Conservation (phyloP, 2,888 invertebrate species). For the Gortyna flavago region DNA sequence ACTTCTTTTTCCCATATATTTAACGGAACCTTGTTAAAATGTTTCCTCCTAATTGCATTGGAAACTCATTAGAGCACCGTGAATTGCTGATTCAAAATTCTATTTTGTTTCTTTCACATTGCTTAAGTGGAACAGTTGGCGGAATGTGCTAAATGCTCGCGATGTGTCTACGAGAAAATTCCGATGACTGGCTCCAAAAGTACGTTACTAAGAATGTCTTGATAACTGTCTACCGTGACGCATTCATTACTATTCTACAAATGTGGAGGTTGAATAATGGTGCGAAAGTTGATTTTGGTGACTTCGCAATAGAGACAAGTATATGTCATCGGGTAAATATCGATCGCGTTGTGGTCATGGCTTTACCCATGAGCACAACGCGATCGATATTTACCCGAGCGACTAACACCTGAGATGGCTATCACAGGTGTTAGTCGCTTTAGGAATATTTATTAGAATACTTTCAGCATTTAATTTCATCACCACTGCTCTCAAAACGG, state of each 20-base stretch:
- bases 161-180: slow-evolving; percentile 61
- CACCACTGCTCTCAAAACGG: too few relatives aligned
- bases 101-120: slow-evolving; percentile 80
- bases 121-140: slow-evolving; percentile 63
- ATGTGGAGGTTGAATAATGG: slow-evolving; percentile 24
- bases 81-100: slow-evolving; percentile 83
- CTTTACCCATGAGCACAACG: too few relatives aligned
- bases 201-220: slow-evolving; percentile 33
- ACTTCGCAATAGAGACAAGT: slow-evolving; percentile 18
- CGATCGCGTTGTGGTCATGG: slow-evolving; percentile 39
- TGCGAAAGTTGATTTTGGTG: slow-evolving; percentile 34
- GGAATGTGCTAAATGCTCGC: slow-evolving; percentile 76
- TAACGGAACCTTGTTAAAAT: slow-evolving; percentile 71
- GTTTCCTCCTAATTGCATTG: slow-evolving; percentile 79
- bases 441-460: not conserved
- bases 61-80: slow-evolving; percentile 80
- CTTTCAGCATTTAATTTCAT: not conserved
- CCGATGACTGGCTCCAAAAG: slow-evolving; percentile 42
- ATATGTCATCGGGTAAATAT: slow-evolving; percentile 32
- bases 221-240: slow-evolving; percentile 54
- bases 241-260: slow-evolving; percentile 49
- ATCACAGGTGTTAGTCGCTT: slow-evolving; percentile 26
- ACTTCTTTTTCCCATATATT: slow-evolving; percentile 60
- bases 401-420: too few relatives aligned
- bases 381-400: too few relatives aligned